These are phyloP conservation scores for Poecile atricapillus DNA, from an alignment of 2,113 vertebrate genomes.

Conservation along the genomic window DNA sequence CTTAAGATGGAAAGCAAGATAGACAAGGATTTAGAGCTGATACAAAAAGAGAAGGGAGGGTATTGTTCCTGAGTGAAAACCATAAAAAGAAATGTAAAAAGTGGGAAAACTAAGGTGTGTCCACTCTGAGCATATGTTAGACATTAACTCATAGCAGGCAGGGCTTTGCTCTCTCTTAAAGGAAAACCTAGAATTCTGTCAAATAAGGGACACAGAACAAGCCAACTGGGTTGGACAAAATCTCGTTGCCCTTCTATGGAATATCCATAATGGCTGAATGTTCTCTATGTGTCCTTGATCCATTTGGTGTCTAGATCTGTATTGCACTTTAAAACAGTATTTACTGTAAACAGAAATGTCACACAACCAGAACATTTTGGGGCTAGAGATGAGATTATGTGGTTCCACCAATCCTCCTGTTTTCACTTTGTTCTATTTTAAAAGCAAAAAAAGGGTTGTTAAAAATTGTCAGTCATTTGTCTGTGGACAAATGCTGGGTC, in stretches of 20 bases:
- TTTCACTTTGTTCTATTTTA: not conserved
- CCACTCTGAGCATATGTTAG: not conserved
- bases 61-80: not conserved
- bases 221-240: not conserved
- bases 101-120: not conserved
- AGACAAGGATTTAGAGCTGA: slow-evolving; percentile 14
- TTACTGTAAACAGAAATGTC: not conserved
- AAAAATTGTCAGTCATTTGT: not conserved
- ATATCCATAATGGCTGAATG: not conserved
- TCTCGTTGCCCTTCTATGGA: not conserved
- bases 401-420: not conserved
- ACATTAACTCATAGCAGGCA: not conserved
- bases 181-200: not conserved
- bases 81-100: not conserved
- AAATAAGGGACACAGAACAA: not conserved
- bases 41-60: not conserved
- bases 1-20: not conserved
- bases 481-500: not conserved
- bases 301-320: not conserved
- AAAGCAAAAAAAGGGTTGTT: not conserved
- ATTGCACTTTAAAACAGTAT: not conserved
- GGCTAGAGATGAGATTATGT: not conserved
- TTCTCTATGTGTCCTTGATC: not conserved
- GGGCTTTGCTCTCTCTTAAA: not conserved
- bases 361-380: not conserved